Percentiles rank a stretch among this genome's conserved stretches.
Evolutionary conservation across 2,888 invertebrate genomes (phyloP).

Genomic region (Vesta saturnalis): DNA sequence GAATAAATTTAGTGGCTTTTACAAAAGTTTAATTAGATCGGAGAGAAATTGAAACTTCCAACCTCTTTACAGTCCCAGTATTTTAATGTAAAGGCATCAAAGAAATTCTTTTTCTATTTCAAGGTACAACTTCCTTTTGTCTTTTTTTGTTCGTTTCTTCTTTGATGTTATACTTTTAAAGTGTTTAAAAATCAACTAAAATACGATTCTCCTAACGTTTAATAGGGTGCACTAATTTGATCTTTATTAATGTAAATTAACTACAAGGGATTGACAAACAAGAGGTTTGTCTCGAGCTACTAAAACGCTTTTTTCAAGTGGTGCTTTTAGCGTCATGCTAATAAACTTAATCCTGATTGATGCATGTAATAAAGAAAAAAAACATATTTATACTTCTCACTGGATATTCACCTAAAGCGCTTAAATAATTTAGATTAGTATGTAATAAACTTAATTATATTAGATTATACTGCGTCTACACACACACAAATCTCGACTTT

Average conservation of each 20-base stretch:
- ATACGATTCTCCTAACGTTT: not conserved
- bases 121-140: not conserved
- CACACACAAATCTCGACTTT: not conserved
- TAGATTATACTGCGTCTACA: not conserved
- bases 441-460: not conserved
- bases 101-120: not conserved
- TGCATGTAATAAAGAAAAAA: not conserved
- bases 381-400: too few species aligned
- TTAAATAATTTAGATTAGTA: too few species aligned
- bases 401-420: too few species aligned
- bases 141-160: too few species aligned
- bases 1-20: slow-evolving; percentile 4
- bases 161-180: not conserved
- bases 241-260: slow-evolving; percentile 8
- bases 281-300: too few species aligned
- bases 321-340: slow-evolving; percentile 2
- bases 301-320: not conserved
- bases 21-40: not conserved
- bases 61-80: not conserved
- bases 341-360: slow-evolving; percentile 9
- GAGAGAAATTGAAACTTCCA: slow-evolving; percentile 2
- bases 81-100: slow-evolving; percentile 2
- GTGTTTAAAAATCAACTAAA: not conserved
- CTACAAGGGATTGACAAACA: not conserved
- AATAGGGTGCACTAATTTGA: not conserved